Conservation (phyloP, 2,888 invertebrate species). For the Scaptomyza caliginosa region DNA sequence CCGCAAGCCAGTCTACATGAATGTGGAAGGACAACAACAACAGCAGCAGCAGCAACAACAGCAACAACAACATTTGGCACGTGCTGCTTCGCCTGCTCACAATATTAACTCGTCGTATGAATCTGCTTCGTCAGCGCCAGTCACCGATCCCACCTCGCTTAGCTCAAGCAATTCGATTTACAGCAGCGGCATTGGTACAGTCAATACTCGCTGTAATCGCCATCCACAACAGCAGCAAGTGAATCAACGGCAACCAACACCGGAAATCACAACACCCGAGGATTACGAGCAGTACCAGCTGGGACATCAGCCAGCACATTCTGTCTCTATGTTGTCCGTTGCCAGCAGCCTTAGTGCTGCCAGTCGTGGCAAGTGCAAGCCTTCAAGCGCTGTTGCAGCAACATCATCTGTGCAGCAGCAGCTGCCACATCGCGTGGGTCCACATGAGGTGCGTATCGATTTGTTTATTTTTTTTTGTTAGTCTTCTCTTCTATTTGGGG, state of each 20-base stretch:
- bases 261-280: constrained; percentile 75
- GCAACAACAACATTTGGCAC: constrained; percentile 39
- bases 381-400: constrained; percentile 19
- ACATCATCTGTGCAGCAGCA: constrained; percentile 38
- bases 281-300: constrained; percentile 77
- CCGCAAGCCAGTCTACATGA: constrained; percentile 73
- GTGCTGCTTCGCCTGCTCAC: constrained; percentile 65
- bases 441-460: constrained; percentile 70
- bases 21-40: constrained; percentile 68
- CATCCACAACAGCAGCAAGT: constrained; percentile 65
- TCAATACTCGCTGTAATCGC: constrained; percentile 64
- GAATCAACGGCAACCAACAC: constrained; percentile 50
- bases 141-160: constrained; percentile 77
- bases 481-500: neutral
- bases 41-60: constrained; percentile 21
- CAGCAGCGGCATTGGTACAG: constrained; percentile 65
- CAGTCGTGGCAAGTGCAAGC: constrained; percentile 69
- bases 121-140: constrained; percentile 72
- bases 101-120: constrained; percentile 80
- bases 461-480: neutral
- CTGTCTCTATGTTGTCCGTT: constrained; percentile 73
- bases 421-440: constrained; percentile 43
- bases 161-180: constrained; percentile 77
- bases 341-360: constrained; percentile 66
- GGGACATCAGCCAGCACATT: constrained; percentile 70